A percentile compares a stretch with the other conserved stretches of the same genome.
Conservation (phyloP, 2,888 invertebrate species). For the Hirtodrosophila trivittata region DNA sequence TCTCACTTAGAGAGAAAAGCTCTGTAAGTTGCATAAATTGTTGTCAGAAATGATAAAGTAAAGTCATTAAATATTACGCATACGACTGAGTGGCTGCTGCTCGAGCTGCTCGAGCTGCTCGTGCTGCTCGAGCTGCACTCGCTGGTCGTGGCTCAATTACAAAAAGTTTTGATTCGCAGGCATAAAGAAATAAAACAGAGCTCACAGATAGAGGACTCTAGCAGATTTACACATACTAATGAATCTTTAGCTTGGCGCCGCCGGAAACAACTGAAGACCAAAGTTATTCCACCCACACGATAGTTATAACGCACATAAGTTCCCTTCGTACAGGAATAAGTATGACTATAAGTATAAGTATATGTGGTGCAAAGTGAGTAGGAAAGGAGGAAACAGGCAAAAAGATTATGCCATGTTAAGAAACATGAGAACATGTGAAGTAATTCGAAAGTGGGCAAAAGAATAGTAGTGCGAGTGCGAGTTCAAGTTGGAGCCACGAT, state of each 20-base stretch:
- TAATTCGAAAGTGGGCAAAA: constrained; percentile 31
- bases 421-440: constrained; percentile 65
- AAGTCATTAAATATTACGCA: constrained; percentile 68
- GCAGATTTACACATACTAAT: constrained; percentile 65
- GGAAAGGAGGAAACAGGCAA: constrained; percentile 52
- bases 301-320: background rate
- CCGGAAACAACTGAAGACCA: constrained; percentile 52
- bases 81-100: constrained; percentile 37
- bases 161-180: constrained; percentile 52
- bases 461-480: background rate
- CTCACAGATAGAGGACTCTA: constrained; percentile 22
- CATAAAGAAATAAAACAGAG: constrained; percentile 46
- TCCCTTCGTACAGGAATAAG: no score
- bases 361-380: constrained; percentile 54
- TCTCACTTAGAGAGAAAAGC: no score
- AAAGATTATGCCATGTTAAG: constrained; percentile 76
- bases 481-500: constrained; percentile 1
- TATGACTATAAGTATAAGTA: no score
- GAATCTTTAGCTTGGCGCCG: constrained; percentile 76
- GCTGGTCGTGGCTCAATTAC: constrained; percentile 63
- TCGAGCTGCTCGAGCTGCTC: no score
- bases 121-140: constrained; percentile 2
- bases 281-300: constrained; percentile 38
- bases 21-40: constrained; percentile 44
- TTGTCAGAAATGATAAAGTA: constrained; percentile 71